A percentile compares a stretch with the other conserved stretches of the same genome.
Evolutionary conservation across 2,888 invertebrate genomes (phyloP).

Genomic region (Abrostola triplasia): DNA sequence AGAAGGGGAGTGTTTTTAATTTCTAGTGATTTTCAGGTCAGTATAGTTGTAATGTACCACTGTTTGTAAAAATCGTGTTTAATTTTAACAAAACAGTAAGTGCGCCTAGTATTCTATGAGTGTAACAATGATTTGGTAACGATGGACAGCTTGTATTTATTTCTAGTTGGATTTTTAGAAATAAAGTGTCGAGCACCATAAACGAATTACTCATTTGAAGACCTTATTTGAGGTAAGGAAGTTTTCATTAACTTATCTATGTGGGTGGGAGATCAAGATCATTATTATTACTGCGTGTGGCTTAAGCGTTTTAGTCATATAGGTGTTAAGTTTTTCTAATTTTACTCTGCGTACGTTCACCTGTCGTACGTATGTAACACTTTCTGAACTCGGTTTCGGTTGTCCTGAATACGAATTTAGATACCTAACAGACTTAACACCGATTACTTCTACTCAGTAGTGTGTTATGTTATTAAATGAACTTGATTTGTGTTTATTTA

Average conservation of each 20-base stretch:
- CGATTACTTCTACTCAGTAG: constrained; percentile 15
- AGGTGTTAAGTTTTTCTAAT: constrained; percentile 51
- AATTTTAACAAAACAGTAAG: constrained; percentile 45
- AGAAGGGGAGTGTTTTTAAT: constrained; percentile 64
- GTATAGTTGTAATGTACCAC: constrained; percentile 46
- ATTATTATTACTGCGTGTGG: not conserved
- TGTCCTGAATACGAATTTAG: constrained; percentile 58
- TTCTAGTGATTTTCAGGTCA: constrained; percentile 61
- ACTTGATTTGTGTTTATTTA: not conserved
- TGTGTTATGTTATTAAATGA: not conserved
- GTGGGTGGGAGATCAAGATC: constrained; percentile 19
- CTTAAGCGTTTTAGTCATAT: constrained; percentile 4
- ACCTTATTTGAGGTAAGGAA: constrained; percentile 45
- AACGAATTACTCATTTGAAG: constrained; percentile 43
- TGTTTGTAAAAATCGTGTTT: constrained; percentile 48
- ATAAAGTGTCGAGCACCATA: constrained; percentile 41
- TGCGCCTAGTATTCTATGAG: constrained; percentile 38
- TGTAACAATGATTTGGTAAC: constrained; percentile 42
- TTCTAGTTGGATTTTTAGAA: constrained; percentile 47
- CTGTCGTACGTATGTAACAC: constrained; percentile 55
- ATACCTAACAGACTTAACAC: constrained; percentile 18
- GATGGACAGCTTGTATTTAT: constrained; percentile 47
- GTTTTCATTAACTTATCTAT: constrained; percentile 28
- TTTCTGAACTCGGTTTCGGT: constrained; percentile 51
- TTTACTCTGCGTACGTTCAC: constrained; percentile 57